Percentiles rank a stretch among this genome's conserved stretches.
These are phyloP conservation scores for Chaetops frenatus DNA, from an alignment of 2,113 vertebrate species.

Conservation along the genomic window DNA sequence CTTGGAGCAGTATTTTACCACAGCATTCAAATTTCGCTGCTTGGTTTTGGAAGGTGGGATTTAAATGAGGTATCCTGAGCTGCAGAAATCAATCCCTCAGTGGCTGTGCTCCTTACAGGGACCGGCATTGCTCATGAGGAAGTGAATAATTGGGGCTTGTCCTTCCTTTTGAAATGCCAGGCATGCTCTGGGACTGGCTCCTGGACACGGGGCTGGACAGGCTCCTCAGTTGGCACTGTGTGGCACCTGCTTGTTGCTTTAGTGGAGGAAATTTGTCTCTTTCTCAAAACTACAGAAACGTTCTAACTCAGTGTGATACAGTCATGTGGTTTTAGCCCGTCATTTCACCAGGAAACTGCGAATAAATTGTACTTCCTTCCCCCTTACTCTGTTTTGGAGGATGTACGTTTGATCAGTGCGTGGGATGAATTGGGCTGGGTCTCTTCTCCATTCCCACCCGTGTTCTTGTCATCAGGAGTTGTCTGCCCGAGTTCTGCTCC, in stretches of 20 bases:
- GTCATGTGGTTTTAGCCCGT: not conserved
- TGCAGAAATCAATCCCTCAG: accelerated
- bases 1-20: not conserved
- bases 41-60: not conserved
- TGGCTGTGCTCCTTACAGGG: not conserved
- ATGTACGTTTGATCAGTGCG: accelerated
- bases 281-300: not conserved
- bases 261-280: not conserved
- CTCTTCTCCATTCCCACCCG: not conserved
- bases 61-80: not conserved
- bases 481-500: not conserved
- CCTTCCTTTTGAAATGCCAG: not conserved
- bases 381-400: not conserved
- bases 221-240: not conserved
- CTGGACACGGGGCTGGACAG: accelerated
- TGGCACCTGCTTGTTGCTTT: not conserved
- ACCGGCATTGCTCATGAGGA: accelerated
- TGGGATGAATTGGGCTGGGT: not conserved
- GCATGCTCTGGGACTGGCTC: accelerated
- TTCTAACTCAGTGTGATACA: too few species aligned
- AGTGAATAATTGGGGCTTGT: accelerated
- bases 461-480: not conserved
- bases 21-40: accelerated
- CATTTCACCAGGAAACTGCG: not conserved
- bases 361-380: not conserved